Evolutionary conservation across 2,797 vertebrate genomes (phyloP).

Genomic region (Muscicapa striata): DNA sequence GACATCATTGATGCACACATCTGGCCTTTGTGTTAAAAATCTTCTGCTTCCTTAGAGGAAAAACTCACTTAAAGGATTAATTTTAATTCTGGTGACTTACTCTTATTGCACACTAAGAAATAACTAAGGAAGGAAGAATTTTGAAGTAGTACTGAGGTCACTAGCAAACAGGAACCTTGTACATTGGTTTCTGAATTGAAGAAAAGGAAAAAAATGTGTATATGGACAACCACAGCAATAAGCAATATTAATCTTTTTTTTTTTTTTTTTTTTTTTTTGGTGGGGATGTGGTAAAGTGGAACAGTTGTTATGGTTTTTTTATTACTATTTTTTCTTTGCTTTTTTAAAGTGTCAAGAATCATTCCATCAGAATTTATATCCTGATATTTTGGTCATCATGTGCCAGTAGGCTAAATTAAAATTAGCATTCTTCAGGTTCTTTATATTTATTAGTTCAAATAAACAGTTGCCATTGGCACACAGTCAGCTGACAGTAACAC

Average conservation of each 20-base stretch:
- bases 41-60: not conserved
- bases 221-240: not conserved
- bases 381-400: not conserved
- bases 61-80: not conserved
- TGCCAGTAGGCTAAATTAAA: not conserved
- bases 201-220: not conserved
- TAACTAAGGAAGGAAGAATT: not conserved
- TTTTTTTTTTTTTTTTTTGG: not conserved
- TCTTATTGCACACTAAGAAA: not conserved
- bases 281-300: not conserved
- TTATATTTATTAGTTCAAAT: slow-evolving; percentile 34
- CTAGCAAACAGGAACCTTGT: not conserved
- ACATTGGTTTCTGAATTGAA: not conserved
- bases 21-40: not conserved
- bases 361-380: not conserved
- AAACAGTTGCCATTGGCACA: not conserved
- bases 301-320: rapidly evolving
- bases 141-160: not conserved
- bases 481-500: slow-evolving; percentile 26
- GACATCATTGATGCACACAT: rapidly evolving
- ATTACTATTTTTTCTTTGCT: not conserved
- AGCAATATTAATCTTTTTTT: not conserved
- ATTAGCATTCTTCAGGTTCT: not conserved
- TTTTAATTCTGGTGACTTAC: not conserved
- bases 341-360: not conserved